These are phyloP conservation scores for Calliphora vomitoria DNA, from an alignment of 2,888 invertebrate genomes.

Conservation along the genomic window DNA sequence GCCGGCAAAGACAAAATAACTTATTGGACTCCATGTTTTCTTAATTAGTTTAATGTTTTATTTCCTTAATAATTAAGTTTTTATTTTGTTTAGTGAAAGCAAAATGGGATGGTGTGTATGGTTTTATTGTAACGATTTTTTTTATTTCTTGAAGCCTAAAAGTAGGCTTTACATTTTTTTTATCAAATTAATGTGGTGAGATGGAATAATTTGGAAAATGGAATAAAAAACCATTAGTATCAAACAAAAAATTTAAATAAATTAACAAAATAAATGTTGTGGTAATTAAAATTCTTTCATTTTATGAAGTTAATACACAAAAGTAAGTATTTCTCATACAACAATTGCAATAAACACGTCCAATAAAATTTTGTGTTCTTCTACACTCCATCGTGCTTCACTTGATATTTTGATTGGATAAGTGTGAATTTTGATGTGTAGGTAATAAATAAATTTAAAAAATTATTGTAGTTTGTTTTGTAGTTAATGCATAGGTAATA, in stretches of 20 bases:
- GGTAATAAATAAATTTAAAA: too few species aligned
- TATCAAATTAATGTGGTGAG: neutral
- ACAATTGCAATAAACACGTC: too few species aligned
- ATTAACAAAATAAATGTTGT: neutral
- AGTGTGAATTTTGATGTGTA: too few species aligned
- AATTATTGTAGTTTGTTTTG: too few species aligned
- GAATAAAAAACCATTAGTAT: neutral
- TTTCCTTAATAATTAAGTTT: neutral
- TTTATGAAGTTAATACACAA: neutral
- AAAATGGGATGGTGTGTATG: neutral
- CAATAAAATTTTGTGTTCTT: too few species aligned
- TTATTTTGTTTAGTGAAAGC: neutral
- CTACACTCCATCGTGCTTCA: too few species aligned
- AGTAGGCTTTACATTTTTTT: neutral
- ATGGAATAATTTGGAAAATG: neutral
- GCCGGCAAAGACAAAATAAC: constrained; percentile 89
- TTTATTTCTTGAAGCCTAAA: constrained; percentile 21
- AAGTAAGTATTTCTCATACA: neutral
- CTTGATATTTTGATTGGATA: too few species aligned
- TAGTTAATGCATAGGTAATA: too few species aligned
- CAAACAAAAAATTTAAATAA: neutral
- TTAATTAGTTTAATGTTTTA: constrained; percentile 68
- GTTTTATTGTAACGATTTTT: neutral
- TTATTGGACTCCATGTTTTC: constrained; percentile 93
- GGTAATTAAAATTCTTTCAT: neutral